Conservation (phyloP, 2,888 invertebrate species). For the Xestia sexstrigata region DNA sequence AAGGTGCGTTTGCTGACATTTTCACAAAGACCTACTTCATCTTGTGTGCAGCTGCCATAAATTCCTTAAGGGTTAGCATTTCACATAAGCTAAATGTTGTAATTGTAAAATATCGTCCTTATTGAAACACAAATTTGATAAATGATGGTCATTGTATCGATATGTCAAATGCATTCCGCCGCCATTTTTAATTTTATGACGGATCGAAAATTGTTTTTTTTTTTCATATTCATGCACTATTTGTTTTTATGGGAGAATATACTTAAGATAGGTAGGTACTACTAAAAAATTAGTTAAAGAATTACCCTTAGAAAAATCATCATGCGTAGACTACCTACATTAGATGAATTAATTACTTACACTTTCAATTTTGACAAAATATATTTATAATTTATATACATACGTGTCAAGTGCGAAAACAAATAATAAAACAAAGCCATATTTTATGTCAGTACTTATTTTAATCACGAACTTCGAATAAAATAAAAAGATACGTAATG, state of each 20-base stretch:
- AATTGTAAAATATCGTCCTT: neutral
- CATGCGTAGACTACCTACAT: no score
- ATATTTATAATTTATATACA: neutral
- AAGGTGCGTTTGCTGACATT: conserved; percentile 75
- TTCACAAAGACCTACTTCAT: conserved; percentile 62
- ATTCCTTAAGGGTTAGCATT: conserved; percentile 51
- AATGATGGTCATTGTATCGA: neutral
- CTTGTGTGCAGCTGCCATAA: conserved; percentile 56
- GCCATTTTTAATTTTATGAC: neutral
- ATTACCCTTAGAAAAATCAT: no score
- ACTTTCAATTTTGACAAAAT: neutral
- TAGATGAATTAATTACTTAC: no score
- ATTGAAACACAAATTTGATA: neutral
- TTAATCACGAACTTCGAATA: neutral
- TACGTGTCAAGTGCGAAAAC: neutral
- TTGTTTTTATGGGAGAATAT: neutral
- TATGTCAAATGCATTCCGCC: conserved; percentile 4
- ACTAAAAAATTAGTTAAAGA: no score
- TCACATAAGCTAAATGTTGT: conserved; percentile 12
- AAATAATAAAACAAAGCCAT: neutral
- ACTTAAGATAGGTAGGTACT: neutral
- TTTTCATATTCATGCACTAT: neutral
- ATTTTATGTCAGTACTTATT: neutral
- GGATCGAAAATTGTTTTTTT: no score
- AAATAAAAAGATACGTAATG: neutral